These are phyloP conservation scores for Temnothorax curvispinosus DNA, from an alignment of 1,140 invertebrate species.

Conservation along the genomic window DNA sequence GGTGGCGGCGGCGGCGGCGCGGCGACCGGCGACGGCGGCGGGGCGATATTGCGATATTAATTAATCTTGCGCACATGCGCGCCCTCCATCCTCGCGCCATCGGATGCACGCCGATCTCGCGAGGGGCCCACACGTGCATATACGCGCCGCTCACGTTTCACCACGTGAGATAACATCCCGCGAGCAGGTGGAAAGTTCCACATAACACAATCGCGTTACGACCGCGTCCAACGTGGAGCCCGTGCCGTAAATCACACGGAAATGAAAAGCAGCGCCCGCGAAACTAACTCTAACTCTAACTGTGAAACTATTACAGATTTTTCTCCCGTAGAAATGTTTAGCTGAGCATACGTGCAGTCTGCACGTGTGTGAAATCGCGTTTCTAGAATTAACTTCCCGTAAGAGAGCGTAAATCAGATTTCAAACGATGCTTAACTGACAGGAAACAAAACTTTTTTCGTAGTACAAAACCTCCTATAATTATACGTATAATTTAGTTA, in stretches of 20 bases:
- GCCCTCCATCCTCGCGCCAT: conserved; percentile 63
- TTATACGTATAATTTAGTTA: not conserved
- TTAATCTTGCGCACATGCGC: conserved; percentile 73
- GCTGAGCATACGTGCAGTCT: not conserved
- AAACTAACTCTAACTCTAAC: not conserved
- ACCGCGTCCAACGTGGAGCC: conserved; percentile 6
- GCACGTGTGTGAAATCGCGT: not conserved
- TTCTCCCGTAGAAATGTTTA: not conserved
- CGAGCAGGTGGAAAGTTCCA: conserved; percentile 62
- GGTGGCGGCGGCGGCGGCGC: conserved; percentile 42
- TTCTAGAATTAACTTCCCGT: not conserved
- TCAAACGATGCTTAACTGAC: not conserved
- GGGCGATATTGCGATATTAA: conserved; percentile 78
- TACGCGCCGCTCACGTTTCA: conserved; percentile 61
- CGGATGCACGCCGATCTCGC: conserved; percentile 8
- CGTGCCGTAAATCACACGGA: conserved; percentile 45
- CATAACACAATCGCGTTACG: conserved; percentile 59
- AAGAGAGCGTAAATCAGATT: not conserved
- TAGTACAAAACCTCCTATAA: not conserved
- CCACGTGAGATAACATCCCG: conserved; percentile 67
- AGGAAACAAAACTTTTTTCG: not conserved
- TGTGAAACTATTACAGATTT: conserved; percentile 2
- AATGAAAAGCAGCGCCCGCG: conserved; percentile 40
- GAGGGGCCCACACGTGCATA: conserved; percentile 32
- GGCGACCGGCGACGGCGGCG: conserved; percentile 29